Evolutionary conservation across 2,797 vertebrate species (phyloP).

Genomic region (Molossus alvarezi): DNA sequence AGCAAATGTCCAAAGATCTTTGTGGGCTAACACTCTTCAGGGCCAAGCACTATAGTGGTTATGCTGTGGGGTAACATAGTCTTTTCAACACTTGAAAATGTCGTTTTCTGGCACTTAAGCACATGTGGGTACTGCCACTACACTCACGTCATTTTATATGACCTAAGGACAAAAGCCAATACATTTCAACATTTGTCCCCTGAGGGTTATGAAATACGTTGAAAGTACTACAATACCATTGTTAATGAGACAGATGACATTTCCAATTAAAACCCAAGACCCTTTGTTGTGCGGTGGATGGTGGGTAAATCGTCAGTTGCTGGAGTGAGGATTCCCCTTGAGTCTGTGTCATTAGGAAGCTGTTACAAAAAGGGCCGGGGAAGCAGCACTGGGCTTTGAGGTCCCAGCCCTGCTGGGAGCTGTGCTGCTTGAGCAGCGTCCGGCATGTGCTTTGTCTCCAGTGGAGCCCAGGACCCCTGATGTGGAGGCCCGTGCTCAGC

Average conservation of each 20-base stretch:
- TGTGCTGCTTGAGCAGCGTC: background rate
- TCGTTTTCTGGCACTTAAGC: conserved; percentile 61
- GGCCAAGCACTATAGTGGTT: background rate
- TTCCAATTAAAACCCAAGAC: conserved; percentile 18
- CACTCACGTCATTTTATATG: conserved; percentile 19
- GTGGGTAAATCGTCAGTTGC: background rate
- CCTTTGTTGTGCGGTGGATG: background rate
- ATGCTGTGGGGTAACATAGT: background rate
- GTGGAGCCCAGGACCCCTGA: background rate
- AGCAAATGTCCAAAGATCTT: conserved; percentile 57
- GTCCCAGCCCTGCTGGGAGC: background rate
- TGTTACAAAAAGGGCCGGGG: background rate
- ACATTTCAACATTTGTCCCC: background rate
- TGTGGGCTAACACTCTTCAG: conserved; percentile 12
- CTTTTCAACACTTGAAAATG: conserved; percentile 76
- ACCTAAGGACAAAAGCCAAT: conserved; percentile 67
- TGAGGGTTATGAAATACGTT: conserved; percentile 24
- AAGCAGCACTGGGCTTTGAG: background rate
- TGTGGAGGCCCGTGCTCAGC: background rate
- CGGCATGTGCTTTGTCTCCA: background rate
- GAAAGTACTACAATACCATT: background rate
- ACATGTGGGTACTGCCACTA: conserved; percentile 65
- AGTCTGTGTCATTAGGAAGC: background rate
- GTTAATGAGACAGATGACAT: background rate
- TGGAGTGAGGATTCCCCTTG: background rate